Evolutionary conservation across 2,113 vertebrate species (phyloP).

Genomic region (Laticauda colubrina): DNA sequence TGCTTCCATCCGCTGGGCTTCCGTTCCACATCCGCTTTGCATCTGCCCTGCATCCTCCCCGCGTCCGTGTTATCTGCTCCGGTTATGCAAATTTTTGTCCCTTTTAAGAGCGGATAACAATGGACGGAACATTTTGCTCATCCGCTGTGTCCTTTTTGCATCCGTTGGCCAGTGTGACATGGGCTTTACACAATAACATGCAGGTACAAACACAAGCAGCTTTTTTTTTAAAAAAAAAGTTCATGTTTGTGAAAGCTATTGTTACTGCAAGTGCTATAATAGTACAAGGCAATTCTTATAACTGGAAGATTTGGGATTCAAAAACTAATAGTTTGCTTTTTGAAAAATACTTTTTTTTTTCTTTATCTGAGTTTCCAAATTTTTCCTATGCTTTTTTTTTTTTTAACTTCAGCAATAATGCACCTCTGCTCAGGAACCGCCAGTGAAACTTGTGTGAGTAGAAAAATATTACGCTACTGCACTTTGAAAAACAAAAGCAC

Average conservation of each 20-base stretch:
- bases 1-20: too few relatives aligned
- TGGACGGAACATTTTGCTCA: too few relatives aligned
- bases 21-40: too few relatives aligned
- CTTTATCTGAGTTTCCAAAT: background rate
- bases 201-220: background rate
- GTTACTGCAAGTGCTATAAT: background rate
- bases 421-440: background rate
- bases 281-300: background rate
- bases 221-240: background rate
- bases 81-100: too few relatives aligned
- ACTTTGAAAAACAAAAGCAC: background rate
- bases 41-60: too few relatives aligned
- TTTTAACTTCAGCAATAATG: background rate
- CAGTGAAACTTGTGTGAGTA: background rate
- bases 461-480: background rate
- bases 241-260: background rate
- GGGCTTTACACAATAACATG: background rate
- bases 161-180: too few relatives aligned
- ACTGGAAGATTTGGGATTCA: background rate
- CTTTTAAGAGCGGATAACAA: too few relatives aligned
- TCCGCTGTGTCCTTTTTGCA: too few relatives aligned
- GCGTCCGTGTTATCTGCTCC: too few relatives aligned
- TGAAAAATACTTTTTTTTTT: background rate
- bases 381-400: background rate
- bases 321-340: background rate